Evolutionary conservation across 1,140 invertebrate species (phyloP), one percentile per base, ranked within the genome.

Genomic region (Eciton burchellii): DNA sequence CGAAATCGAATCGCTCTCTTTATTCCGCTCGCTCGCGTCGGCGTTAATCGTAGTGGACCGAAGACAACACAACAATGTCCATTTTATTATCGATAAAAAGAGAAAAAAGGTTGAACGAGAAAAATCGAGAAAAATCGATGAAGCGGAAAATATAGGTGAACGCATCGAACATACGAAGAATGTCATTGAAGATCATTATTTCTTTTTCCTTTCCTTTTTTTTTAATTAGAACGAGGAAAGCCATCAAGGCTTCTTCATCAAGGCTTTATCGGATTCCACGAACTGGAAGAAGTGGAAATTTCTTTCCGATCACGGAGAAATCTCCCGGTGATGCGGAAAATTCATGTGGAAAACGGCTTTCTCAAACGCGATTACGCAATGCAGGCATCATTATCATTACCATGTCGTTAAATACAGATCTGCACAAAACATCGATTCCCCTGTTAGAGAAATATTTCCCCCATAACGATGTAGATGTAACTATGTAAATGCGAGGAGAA

Each of bases 41-140:
- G 4, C 16, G 21, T 59, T 16, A 14, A 65, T 76, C 11, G 5
- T n/a, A 11, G 14, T 9, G 14, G n/a, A 52, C 66, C 54, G 43
- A n/a, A 56, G 62, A 41, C 74, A 77, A 68, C 56, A 62, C 68
- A 35, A 35, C 74, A 79, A 56, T 79, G 74, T 56, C 47, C 70
- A 21, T 29, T 11, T 45, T 29, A 9, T 47, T 14, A 35, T 54
- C 2, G 1, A 21, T 12, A n/a, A 21, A 49, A 1, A 19, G 8
- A 63, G 1, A 21, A 12, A n/a, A 21, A 49, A 1, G 14, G 8
- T 49, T 35, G 2, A 35, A 35, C 35, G 35, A 35, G n/a, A n/a
- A n/a, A n/a, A n/a, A n/a, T n/a, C n/a, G n/a, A n/a, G n/a, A 35
- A 35, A 35, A 35, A 35, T 35, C 35, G 6, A 35, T 6, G 35